These are phyloP conservation scores for Nipponacmea schrenckii DNA, from an alignment of 2,888 invertebrate genomes.

Conservation along the genomic window DNA sequence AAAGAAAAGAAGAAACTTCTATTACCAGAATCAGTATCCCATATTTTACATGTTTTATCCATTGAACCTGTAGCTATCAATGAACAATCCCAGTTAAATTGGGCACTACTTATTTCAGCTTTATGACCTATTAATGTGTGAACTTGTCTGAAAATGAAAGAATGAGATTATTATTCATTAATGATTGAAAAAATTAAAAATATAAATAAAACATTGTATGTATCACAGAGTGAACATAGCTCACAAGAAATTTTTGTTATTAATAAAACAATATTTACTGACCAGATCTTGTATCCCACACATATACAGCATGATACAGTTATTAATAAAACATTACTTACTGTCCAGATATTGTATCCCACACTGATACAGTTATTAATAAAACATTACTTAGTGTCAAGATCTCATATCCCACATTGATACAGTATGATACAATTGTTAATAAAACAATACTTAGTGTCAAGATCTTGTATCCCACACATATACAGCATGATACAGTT, in stretches of 20 bases:
- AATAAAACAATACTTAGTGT: slow-evolving; percentile 48
- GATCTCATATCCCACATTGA: slow-evolving; percentile 80
- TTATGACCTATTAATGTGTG: slow-evolving; percentile 68
- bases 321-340: slow-evolving; percentile 43
- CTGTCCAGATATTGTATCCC: slow-evolving; percentile 76
- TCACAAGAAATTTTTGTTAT: slow-evolving; percentile 85
- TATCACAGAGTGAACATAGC: slow-evolving; percentile 81
- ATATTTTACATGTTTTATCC: slow-evolving; percentile 68
- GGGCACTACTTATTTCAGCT: slow-evolving; percentile 68
- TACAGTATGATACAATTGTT: slow-evolving; percentile 80
- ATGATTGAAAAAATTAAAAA: neutral
- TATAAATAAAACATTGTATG: slow-evolving; percentile 51
- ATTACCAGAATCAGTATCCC: slow-evolving; percentile 64
- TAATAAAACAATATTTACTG: too few species aligned
- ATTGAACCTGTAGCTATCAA: slow-evolving; percentile 68
- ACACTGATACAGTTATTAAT: slow-evolving; percentile 74
- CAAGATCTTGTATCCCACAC: slow-evolving; percentile 79
- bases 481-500: slow-evolving; percentile 81
- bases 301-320: too few species aligned
- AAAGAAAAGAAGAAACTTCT: too few species aligned
- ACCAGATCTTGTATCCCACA: slow-evolving; percentile 81
- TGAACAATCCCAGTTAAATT: slow-evolving; percentile 68
- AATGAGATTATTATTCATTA: neutral
- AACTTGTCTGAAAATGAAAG: slow-evolving; percentile 50
- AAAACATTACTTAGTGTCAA: slow-evolving; percentile 59